Conservation (phyloP, 2,113 vertebrate species). For the Nothoprocta pentlandii region DNA sequence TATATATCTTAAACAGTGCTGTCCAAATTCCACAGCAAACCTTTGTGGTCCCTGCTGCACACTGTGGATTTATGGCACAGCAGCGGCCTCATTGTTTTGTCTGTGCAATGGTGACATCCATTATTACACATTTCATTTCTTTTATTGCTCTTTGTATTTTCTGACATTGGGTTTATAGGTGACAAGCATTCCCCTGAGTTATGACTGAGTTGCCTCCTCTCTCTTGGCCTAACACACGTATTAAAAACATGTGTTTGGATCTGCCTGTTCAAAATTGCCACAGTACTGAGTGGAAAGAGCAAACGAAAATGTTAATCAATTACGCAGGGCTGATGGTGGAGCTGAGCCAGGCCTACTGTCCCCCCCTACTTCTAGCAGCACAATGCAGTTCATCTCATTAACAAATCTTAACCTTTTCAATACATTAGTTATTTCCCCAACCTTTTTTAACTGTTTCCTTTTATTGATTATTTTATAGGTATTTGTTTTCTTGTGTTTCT, state of each 20-base stretch:
- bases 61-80: background rate
- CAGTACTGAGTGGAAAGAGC: background rate
- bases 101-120: background rate
- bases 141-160: constrained; percentile 32
- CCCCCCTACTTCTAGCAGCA: background rate
- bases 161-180: background rate
- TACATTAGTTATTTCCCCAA: background rate
- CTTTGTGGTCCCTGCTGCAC: background rate
- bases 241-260: background rate
- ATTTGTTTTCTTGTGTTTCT: background rate
- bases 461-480: background rate
- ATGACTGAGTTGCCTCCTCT: background rate
- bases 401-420: background rate
- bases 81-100: background rate
- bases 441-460: background rate
- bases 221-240: background rate
- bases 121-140: background rate
- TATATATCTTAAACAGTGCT: background rate
- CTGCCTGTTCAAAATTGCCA: background rate
- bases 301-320: constrained; percentile 23
- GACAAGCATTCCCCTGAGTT: background rate
- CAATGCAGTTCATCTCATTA: background rate
- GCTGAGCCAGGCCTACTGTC: background rate
- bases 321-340: background rate
- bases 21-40: background rate